Percentiles rank a stretch among this genome's conserved stretches.
Evolutionary conservation across 2,888 invertebrate species (phyloP).

Genomic region (Diplolepis rosae): DNA sequence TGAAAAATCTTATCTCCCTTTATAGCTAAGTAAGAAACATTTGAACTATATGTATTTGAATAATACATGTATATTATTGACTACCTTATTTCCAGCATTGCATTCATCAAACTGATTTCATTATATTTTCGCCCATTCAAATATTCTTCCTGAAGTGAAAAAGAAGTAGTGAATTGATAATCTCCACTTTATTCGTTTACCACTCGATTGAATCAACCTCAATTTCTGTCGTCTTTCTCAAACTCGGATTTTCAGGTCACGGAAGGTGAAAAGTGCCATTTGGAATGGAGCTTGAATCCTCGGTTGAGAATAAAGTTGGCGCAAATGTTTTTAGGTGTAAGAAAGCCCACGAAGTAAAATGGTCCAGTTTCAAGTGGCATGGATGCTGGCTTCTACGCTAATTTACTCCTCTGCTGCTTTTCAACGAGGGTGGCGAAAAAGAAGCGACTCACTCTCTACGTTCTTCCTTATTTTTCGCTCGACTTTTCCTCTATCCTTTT

Average conservation of each 20-base stretch:
- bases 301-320: slow-evolving; percentile 7
- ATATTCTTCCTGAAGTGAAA: neutral
- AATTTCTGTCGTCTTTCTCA: neutral
- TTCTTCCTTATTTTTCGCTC: slow-evolving; percentile 41
- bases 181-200: neutral
- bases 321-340: slow-evolving; percentile 27
- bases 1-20: no score
- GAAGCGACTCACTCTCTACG: slow-evolving; percentile 11
- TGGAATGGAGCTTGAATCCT: slow-evolving; percentile 18
- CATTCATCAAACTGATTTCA: no score
- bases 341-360: slow-evolving; percentile 25
- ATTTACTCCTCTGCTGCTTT: slow-evolving; percentile 41
- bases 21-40: no score
- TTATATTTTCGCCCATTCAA: no score
- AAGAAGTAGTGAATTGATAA: neutral
- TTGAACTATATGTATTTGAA: no score
- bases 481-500: slow-evolving; percentile 20
- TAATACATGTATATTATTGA: no score
- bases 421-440: slow-evolving; percentile 22
- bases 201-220: slow-evolving; percentile 13
- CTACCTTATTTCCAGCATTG: no score
- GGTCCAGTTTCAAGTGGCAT: slow-evolving; percentile 29
- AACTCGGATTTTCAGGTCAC: neutral
- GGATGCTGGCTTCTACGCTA: slow-evolving; percentile 40
- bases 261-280: slow-evolving; percentile 25